These are phyloP conservation scores for Nibea albiflora DNA, from an alignment of 2,113 vertebrate genomes.

Conservation along the genomic window DNA sequence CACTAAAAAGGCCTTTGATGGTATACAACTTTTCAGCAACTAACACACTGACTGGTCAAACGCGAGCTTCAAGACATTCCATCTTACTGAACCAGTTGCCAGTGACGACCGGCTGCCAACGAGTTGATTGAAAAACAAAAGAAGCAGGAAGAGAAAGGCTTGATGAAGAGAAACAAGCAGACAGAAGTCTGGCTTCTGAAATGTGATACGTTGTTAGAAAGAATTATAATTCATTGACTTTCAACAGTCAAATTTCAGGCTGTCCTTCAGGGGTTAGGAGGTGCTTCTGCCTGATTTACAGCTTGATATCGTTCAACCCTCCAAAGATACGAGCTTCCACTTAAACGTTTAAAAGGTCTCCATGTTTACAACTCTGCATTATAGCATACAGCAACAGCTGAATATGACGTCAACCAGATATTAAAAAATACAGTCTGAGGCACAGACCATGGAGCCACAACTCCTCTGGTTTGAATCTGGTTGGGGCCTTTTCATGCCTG, in stretches of 20 bases:
- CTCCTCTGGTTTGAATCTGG: conserved; percentile 29
- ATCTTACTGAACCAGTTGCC: neutral
- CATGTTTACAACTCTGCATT: neutral
- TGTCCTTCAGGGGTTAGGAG: neutral
- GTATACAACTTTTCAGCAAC: neutral
- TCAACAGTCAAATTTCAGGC: neutral
- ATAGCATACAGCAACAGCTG: neutral
- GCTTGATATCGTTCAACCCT: neutral
- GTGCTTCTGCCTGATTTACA: neutral
- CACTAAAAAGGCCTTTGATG: neutral
- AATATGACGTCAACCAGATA: conserved; percentile 5
- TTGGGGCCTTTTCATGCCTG: conserved; percentile 29
- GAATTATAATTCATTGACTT: neutral
- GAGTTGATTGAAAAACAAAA: neutral
- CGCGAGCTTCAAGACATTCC: neutral
- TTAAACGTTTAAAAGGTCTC: neutral
- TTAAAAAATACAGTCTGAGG: conserved; percentile 12
- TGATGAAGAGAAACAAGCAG: neutral
- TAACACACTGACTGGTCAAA: neutral
- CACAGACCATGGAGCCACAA: conserved; percentile 16
- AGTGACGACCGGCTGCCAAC: neutral
- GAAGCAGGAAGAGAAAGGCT: neutral
- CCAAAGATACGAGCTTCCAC: neutral
- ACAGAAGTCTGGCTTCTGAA: neutral
- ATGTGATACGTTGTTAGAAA: neutral